Evolutionary conservation across 2,888 invertebrate genomes (phyloP).

Genomic region (Chrysina gloriosa): DNA sequence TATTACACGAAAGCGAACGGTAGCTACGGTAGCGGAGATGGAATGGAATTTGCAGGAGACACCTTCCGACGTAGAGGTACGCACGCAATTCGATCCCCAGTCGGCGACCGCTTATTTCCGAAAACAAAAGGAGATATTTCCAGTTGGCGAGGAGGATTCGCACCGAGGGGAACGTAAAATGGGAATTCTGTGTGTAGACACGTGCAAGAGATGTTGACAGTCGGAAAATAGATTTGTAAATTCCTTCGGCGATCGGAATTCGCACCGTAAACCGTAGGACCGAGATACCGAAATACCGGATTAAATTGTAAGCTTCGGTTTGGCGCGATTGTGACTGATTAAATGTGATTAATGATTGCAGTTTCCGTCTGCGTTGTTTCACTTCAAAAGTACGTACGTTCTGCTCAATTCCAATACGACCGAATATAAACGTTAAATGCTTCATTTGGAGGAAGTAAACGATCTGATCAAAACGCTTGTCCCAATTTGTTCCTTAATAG

Average conservation of each 20-base stretch:
- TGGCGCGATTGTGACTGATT: too few species aligned
- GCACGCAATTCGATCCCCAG: conserved; percentile 10
- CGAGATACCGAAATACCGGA: conserved; percentile 20
- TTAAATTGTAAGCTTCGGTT: conserved; percentile 33
- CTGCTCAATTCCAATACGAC: too few species aligned
- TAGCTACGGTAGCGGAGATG: background rate
- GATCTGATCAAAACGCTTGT: too few species aligned
- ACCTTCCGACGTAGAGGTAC: conserved; percentile 23
- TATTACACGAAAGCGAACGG: conserved; percentile 32
- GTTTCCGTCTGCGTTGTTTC: too few species aligned
- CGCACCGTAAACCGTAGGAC: conserved; percentile 7
- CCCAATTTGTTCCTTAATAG: too few species aligned
- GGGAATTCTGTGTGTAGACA: conserved; percentile 33
- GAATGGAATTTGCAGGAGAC: conserved; percentile 32
- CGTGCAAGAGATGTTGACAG: conserved; percentile 36
- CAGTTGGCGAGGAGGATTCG: background rate
- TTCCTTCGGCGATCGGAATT: conserved; percentile 25
- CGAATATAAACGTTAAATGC: too few species aligned
- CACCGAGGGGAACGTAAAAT: conserved; percentile 33
- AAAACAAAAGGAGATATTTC: conserved; percentile 37
- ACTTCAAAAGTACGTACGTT: too few species aligned
- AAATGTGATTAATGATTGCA: too few species aligned
- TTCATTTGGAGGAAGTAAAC: too few species aligned
- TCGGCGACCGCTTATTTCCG: conserved; percentile 1
- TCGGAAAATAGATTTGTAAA: conserved; percentile 36